phyloP scores from a whole-genome alignment of 2,888 invertebrate species.

The Rapana venosa region DNA sequence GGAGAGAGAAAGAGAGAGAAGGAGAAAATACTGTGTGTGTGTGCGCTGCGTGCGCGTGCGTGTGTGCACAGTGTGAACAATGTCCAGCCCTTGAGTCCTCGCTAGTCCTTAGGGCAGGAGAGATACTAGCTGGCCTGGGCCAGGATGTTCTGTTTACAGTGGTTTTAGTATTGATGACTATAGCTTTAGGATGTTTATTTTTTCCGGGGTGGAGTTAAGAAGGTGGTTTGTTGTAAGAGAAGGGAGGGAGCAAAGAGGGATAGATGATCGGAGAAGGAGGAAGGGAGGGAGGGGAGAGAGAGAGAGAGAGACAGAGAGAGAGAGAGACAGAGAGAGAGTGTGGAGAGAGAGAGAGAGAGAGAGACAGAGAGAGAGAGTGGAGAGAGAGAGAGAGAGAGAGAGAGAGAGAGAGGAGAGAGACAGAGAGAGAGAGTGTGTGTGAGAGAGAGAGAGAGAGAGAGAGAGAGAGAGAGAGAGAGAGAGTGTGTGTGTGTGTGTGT shows the following conservation, averaged over 20 bases:
- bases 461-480: neutral
- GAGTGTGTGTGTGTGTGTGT: neutral
- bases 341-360: neutral
- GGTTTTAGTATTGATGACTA: too few species aligned
- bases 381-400: neutral
- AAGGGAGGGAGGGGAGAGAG: neutral
- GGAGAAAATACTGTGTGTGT: neutral
- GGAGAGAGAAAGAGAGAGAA: neutral
- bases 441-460: neutral
- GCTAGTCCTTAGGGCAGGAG: too few species aligned
- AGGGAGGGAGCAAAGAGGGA: neutral
- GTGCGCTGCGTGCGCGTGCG: neutral
- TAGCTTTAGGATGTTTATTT: too few species aligned
- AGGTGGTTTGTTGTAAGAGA: neutral
- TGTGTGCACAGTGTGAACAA: neutral
- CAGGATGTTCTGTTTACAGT: too few species aligned
- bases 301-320: neutral
- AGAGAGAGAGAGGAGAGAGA: neutral
- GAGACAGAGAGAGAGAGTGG: slow-evolving; percentile 7
- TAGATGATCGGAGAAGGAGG: neutral
- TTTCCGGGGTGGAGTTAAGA: too few species aligned
- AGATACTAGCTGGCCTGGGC: too few species aligned
- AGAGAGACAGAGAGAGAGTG: neutral
- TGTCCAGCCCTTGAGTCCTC: too few species aligned
- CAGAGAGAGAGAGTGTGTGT: neutral